Base-by-base conservation (phyloP, 2,888 invertebrate genomes). In the Camponotus fellah region DNA sequence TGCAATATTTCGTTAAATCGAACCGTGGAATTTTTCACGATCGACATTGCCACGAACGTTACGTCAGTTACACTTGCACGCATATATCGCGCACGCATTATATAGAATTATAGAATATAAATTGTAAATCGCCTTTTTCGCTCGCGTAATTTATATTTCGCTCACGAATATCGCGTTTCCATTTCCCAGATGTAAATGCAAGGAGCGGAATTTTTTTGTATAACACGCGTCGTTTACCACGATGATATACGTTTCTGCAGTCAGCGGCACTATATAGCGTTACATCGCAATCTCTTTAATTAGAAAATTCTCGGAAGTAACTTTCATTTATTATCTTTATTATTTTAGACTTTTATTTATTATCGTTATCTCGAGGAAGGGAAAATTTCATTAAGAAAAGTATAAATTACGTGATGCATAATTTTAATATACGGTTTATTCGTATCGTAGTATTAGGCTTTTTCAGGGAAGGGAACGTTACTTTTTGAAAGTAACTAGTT, bases 161-260 rank as follows among this genome's bases (percentile, higher is more conserved):
- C 5, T n/a, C n/a, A 34, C 53, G 53, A 69, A n/a, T 34, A 43
- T 12, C 69, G 12, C 53, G 69, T 53, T 69, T 43, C 34, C 12
- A 69, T 69, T 69, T 69, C 53, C 69, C n/a, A 32, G 49, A 34
- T 34, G 12, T n/a, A 69, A 34, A 69, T 53, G 69, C 53, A 34
- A 34, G n/a, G 53, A 53, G 34, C 1, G 5, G 53, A 17, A n/a
- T 69, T 69, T 69, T 69, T 49, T 69, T 49, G n/a, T 53, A 53
- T 17, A 17, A 53, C 32, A 34, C n/a, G 58, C 58, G 32, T 26
- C 21, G 60, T 32, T 74, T 32, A 49, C 6, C 58, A 12, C 12
- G 8, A 32, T n/a, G 43, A 14, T 53, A 14, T 17, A 34, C 6
- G 17, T 46, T 65, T 62, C 3, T 53, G 21, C n/a, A 17, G 34